Base-by-base conservation (phyloP, 2,113 vertebrate species). In the Zootoca vivipara region DNA sequence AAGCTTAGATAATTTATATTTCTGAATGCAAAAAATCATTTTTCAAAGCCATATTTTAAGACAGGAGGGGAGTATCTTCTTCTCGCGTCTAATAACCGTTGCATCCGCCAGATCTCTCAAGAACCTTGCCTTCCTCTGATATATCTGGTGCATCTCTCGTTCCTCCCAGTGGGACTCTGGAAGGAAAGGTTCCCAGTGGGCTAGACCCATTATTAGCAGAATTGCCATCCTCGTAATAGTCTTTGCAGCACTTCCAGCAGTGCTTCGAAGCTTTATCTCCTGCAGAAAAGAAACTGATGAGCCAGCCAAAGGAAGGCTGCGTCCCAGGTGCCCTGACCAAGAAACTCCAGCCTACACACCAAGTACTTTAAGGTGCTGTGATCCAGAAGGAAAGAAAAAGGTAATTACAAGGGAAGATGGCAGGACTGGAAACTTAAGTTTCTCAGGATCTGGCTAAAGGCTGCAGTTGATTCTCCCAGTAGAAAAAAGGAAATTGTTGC, bases 1-100 rank as follows among this genome's bases (percentile, higher is more conserved):
- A 79, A 79, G 75, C 75, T 79, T 52, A 79, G 75, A 79, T 79
- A 79, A 86, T 86, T 86, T 86, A 79, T 86, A 86, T 78, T 67
- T 86, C 73, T 69, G 33, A 78, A 70, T 56, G 75, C 74, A 78
- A 35, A 35, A 79, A 62, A 86, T 86, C 38, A 24, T 86, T 78
- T 78, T 9, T 78, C 83, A 64, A 8, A 40, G 73, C 33, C 83
- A 65, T 38, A 46, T 46, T 82, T n/a, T 58, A 42, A n/a, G 26
- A 42, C 8, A 75, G 33, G 56, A 30, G 5, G 20, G n/a, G 83
- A 4, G n/a, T 20, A 3, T 18, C 35, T 77, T 46, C 33, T 77
- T 33, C 78, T 77, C n/a, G 20, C 28, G 65, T 64, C 56, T n/a
- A 67, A 78, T 35, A 40, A 62, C 24, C 28, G 3, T 38, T 40